A percentile compares a stretch with the other conserved stretches of the same genome.
phyloP scores from a whole-genome alignment of 2,797 vertebrate genomes.

The Ispidina picta region DNA sequence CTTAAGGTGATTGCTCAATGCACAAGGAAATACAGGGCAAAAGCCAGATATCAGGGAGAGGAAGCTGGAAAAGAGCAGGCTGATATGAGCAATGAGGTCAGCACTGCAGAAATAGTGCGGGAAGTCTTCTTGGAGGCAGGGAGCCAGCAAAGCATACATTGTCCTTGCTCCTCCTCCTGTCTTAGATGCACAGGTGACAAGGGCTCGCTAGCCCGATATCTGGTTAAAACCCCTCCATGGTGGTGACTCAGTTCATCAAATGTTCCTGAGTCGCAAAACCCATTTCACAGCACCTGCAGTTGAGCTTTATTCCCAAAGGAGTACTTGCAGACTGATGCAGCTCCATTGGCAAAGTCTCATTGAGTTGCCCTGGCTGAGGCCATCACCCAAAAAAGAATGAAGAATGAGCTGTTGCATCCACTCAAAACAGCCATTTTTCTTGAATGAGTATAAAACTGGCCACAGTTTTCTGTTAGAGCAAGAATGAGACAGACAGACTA shows the following conservation, averaged over 20 bases:
- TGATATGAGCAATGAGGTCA: conserved; percentile 53
- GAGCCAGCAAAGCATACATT: not conserved
- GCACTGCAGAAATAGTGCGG: not conserved
- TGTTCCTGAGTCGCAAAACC: not conserved
- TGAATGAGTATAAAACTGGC: not conserved
- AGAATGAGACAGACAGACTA: not conserved
- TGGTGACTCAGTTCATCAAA: not conserved
- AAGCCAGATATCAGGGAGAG: conserved; percentile 53
- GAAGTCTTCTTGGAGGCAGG: not conserved
- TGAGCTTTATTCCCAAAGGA: not conserved
- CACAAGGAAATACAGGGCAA: conserved; percentile 37
- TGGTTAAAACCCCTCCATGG: not conserved
- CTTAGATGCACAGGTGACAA: not conserved
- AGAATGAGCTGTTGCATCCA: fast-evolving
- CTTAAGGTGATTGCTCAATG: conserved; percentile 57
- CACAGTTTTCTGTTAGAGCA: not conserved
- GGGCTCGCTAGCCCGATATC: not conserved
- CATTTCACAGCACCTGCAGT: not conserved
- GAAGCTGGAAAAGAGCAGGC: conserved; percentile 52
- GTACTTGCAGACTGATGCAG: fast-evolving
- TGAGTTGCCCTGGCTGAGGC: not conserved
- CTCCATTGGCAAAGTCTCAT: fast-evolving
- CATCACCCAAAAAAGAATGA: not conserved
- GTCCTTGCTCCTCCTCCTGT: not conserved
- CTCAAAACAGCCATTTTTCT: not conserved